Conservation (phyloP, 2,797 vertebrate species). For the Lateolabrax maculatus region DNA sequence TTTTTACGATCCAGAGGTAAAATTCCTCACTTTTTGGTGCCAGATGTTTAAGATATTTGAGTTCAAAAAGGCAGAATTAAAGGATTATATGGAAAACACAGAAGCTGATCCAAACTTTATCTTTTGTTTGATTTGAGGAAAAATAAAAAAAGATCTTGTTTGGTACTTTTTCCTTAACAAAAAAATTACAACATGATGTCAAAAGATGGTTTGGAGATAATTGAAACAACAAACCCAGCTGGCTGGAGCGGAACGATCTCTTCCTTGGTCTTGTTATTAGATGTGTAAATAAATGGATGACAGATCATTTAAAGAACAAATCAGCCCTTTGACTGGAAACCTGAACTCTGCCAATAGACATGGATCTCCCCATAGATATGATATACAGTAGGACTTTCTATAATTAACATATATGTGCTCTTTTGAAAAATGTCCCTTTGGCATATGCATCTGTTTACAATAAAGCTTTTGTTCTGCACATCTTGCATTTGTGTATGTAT, state of each 20-base stretch:
- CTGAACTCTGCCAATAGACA: slow-evolving; percentile 9
- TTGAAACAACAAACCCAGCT: slow-evolving; percentile 53
- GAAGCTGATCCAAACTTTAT: slow-evolving; percentile 21
- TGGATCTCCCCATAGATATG: not conserved
- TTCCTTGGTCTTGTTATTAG: slow-evolving; percentile 38
- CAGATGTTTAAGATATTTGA: slow-evolving; percentile 55
- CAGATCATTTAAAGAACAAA: slow-evolving; percentile 31
- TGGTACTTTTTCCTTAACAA: slow-evolving; percentile 39
- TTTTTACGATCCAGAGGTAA: slow-evolving; percentile 47
- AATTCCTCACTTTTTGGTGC: slow-evolving; percentile 48
- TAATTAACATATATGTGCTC: not conserved
- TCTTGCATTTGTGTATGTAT: no score
- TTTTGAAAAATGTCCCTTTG: slow-evolving; percentile 23
- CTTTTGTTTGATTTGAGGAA: slow-evolving; percentile 38
- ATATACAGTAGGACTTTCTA: slow-evolving; percentile 8
- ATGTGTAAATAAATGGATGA: slow-evolving; percentile 51
- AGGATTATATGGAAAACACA: slow-evolving; percentile 45
- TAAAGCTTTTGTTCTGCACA: no score
- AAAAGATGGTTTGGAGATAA: slow-evolving; percentile 56
- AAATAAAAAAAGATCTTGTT: not conserved
- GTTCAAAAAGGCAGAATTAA: slow-evolving; percentile 55
- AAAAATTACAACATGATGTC: slow-evolving; percentile 28
- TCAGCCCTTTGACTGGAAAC: slow-evolving; percentile 22
- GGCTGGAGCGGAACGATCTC: slow-evolving; percentile 30
- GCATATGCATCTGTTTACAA: slow-evolving; percentile 15